Conservation (phyloP, 2,888 invertebrate genomes). For the Campopleginae sp. region DNA sequence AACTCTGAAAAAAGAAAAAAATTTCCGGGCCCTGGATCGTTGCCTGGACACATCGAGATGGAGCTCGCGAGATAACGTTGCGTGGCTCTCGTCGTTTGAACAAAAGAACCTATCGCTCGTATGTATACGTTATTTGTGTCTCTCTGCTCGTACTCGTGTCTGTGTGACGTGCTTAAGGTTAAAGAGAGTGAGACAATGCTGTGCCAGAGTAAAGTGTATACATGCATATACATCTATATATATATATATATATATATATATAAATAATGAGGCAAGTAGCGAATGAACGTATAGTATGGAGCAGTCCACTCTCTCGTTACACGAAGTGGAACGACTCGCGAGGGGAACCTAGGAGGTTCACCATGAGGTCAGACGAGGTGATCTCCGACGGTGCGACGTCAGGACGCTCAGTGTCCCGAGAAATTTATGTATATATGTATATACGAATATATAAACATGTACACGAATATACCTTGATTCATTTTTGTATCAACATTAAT, state of each 20-base stretch:
- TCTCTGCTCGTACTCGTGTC: conserved; percentile 2
- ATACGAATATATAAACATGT: background rate
- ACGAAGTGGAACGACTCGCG: conserved; percentile 66
- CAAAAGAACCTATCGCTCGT: conserved; percentile 64
- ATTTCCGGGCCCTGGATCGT: conserved; percentile 50
- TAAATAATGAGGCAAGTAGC: conserved; percentile 10
- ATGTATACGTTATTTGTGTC: conserved; percentile 1
- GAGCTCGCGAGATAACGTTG: conserved; percentile 61
- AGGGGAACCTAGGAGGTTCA: conserved; percentile 75
- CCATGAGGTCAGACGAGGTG: conserved; percentile 82
- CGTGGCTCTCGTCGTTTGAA: conserved; percentile 57
- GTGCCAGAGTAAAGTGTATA: conserved; percentile 36
- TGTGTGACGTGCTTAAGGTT: conserved; percentile 23
- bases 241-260: conserved; percentile 35
- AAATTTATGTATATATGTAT: conserved; percentile 16
- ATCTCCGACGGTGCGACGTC: conserved; percentile 75
- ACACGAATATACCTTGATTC: conserved; percentile 32
- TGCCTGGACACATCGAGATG: conserved; percentile 57
- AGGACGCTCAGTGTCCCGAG: conserved; percentile 77
- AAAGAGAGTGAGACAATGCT: conserved; percentile 49
- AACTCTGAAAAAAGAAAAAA: conserved; percentile 43
- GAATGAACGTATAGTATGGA: conserved; percentile 30
- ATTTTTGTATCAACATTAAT: conserved; percentile 22
- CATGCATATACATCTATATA: background rate
- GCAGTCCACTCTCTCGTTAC: conserved; percentile 66